Conservation (phyloP, 2,888 invertebrate species). For the Agonum fuliginosum region DNA sequence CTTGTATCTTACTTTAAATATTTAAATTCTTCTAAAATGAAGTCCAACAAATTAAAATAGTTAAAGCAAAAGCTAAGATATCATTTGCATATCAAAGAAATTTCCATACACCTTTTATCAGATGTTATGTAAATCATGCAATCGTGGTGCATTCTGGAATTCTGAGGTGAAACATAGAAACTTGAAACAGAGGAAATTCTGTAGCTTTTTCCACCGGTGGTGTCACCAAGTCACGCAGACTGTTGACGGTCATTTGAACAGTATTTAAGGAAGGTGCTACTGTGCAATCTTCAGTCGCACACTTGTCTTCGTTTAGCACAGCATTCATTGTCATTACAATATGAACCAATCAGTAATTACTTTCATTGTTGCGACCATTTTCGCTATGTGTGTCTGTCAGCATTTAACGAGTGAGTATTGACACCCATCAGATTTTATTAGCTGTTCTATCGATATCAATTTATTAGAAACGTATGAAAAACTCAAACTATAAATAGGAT, state of each 20-base stretch:
- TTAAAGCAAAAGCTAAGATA: too few species aligned
- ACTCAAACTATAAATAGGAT: too few species aligned
- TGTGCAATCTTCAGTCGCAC: slow-evolving; percentile 14
- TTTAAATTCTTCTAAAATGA: too few species aligned
- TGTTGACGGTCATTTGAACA: background rate
- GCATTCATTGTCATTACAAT: slow-evolving; percentile 1
- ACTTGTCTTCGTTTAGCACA: slow-evolving; percentile 7
- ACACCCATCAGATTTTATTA: too few species aligned
- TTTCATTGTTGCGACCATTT: background rate
- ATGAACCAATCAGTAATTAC: background rate
- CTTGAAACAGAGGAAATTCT: background rate
- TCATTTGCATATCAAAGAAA: too few species aligned
- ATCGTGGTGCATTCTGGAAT: too few species aligned
- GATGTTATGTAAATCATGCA: too few species aligned
- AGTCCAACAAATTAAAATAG: too few species aligned
- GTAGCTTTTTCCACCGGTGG: background rate
- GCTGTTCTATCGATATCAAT: too few species aligned
- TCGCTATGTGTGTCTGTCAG: background rate
- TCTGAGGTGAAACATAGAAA: background rate
- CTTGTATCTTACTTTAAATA: too few species aligned
- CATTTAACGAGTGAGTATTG: background rate
- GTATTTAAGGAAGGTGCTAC: slow-evolving; percentile 18
- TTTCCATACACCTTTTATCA: too few species aligned
- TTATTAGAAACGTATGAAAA: too few species aligned
- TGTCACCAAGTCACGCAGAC: slow-evolving; percentile 1